phyloP scores from a whole-genome alignment of 2,888 invertebrate species.

The Conops quadrifasciatus region DNA sequence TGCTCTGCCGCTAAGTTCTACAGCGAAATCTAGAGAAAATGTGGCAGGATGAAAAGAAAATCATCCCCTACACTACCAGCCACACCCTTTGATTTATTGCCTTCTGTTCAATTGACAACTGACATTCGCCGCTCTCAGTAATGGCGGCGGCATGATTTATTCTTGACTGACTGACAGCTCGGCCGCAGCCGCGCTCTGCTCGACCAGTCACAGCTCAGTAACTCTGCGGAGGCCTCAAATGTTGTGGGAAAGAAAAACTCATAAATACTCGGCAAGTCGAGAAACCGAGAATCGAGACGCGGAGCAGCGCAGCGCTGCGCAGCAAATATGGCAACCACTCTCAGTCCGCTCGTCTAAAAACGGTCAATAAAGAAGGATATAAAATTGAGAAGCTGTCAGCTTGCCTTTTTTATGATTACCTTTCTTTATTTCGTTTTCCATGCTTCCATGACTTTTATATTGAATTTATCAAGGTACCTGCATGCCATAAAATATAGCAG shows the following conservation, averaged over 20 bases:
- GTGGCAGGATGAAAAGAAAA: neutral
- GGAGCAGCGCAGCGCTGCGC: no score
- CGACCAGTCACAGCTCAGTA: slow-evolving; percentile 29
- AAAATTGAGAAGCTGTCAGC: slow-evolving; percentile 32
- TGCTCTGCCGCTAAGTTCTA: slow-evolving; percentile 3
- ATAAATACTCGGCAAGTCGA: slow-evolving; percentile 22
- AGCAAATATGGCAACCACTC: slow-evolving; percentile 19
- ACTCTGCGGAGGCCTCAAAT: neutral
- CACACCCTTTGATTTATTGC: slow-evolving; percentile 49
- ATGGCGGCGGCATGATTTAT: slow-evolving; percentile 44
- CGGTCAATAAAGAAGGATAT: slow-evolving; percentile 34
- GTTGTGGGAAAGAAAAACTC: slow-evolving; percentile 32
- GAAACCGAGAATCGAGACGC: slow-evolving; percentile 9
- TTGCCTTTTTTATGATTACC: neutral
- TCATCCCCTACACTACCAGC: slow-evolving; percentile 25
- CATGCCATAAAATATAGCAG: neutral
- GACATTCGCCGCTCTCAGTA: slow-evolving; percentile 33
- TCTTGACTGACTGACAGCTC: slow-evolving; percentile 50
- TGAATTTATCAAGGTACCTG: slow-evolving; percentile 9
- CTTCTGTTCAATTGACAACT: slow-evolving; percentile 40
- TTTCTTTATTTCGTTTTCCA: slow-evolving; percentile 24
- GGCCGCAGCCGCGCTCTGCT: slow-evolving; percentile 9
- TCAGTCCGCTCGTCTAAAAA: neutral
- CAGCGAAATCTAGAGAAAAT: neutral
- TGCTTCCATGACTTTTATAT: neutral